Evolutionary conservation across 2,888 invertebrate genomes (phyloP).

Genomic region (Sphaerophoria rueppellii): DNA sequence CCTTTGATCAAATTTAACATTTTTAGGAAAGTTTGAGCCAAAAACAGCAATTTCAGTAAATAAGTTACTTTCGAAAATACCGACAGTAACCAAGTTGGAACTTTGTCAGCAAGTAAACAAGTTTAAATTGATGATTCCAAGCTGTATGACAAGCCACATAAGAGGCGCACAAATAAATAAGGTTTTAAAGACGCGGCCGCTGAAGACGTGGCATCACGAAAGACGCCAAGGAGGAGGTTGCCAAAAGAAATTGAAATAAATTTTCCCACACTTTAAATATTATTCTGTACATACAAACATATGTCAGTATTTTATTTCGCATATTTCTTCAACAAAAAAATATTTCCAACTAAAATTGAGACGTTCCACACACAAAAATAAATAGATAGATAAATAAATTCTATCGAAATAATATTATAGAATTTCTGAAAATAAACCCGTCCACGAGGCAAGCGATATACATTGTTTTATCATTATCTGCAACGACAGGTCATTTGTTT

Average conservation of each 20-base stretch:
- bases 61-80: background rate
- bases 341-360: no score
- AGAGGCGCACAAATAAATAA: slow-evolving; percentile 15
- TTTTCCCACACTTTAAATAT: background rate
- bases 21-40: background rate
- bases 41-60: background rate
- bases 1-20: background rate
- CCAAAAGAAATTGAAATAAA: background rate
- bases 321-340: slow-evolving; percentile 19
- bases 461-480: slow-evolving; percentile 28
- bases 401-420: slow-evolving; percentile 1
- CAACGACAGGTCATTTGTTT: slow-evolving; percentile 40
- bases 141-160: slow-evolving; percentile 23
- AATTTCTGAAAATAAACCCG: background rate
- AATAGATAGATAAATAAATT: background rate
- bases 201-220: background rate
- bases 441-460: background rate
- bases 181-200: background rate
- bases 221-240: background rate
- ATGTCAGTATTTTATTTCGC: slow-evolving; percentile 32
- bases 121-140: slow-evolving; percentile 19
- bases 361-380: background rate
- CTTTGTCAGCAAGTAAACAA: slow-evolving; percentile 9
- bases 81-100: background rate
- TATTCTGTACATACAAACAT: background rate